These are phyloP conservation scores for Saxicola maurus DNA, from an alignment of 2,797 vertebrate species.

Conservation along the genomic window DNA sequence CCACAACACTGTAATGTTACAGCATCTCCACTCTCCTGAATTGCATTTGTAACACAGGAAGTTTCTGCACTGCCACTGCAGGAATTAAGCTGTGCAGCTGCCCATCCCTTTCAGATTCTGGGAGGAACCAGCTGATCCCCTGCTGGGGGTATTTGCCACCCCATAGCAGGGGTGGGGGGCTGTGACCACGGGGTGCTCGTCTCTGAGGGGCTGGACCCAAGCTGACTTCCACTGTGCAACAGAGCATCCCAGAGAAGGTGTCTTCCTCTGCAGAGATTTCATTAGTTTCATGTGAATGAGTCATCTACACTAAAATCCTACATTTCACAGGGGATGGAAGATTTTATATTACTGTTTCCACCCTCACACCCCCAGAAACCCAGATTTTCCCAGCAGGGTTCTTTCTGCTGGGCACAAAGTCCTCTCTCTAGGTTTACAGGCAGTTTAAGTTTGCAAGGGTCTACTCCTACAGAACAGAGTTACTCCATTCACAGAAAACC, in stretches of 20 bases:
- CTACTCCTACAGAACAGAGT: not conserved
- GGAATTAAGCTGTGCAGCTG: not conserved
- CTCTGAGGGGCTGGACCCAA: not conserved
- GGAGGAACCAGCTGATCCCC: not conserved
- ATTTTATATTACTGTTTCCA: not conserved
- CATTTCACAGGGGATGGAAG: not conserved
- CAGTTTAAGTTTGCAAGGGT: not conserved
- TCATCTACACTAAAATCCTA: not conserved
- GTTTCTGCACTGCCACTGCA: not conserved
- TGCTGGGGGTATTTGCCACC: accelerated
- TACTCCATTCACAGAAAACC: not conserved
- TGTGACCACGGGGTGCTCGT: not conserved
- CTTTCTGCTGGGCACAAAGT: not conserved
- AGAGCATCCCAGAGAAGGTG: not conserved
- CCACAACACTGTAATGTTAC: not conserved
- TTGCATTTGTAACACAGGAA: not conserved
- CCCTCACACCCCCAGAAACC: accelerated
- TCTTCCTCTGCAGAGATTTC: not conserved
- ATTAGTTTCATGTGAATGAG: not conserved
- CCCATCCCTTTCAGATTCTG: not conserved
- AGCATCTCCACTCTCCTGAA: not conserved
- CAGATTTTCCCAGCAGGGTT: not conserved
- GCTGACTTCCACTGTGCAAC: accelerated
- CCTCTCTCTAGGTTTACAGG: not conserved
- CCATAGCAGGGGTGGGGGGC: not conserved